phyloP scores from a whole-genome alignment of 2,113 vertebrate genomes.

The Saiga tatarica region DNA sequence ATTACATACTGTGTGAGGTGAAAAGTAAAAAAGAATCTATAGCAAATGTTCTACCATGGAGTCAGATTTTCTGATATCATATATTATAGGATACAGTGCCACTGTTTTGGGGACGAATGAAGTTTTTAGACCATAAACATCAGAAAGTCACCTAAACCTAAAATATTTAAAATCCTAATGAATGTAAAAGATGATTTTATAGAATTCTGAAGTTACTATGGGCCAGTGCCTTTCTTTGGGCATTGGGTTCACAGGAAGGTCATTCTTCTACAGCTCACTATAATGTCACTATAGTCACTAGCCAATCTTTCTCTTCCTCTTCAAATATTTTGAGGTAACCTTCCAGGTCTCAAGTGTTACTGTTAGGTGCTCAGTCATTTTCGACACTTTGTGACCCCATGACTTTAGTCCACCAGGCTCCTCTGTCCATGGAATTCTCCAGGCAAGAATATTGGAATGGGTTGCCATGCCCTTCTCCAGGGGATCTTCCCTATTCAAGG shows the following conservation, averaged over 20 bases:
- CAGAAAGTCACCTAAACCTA: background rate
- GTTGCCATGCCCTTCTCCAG: background rate
- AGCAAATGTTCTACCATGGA: background rate
- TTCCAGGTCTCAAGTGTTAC: background rate
- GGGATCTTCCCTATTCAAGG: background rate
- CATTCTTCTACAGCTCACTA: background rate
- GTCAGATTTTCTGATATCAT: background rate
- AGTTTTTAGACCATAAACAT: background rate
- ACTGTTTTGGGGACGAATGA: background rate
- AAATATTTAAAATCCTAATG: background rate
- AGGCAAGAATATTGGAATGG: background rate
- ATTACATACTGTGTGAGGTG: background rate
- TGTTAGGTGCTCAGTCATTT: background rate
- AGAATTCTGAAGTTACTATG: background rate
- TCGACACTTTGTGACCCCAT: background rate
- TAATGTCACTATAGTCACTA: rapidly evolving
- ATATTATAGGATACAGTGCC: background rate
- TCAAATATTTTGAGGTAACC: background rate
- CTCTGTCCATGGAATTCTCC: background rate
- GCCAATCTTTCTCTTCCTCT: background rate
- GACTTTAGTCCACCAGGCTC: background rate
- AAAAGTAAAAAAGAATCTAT: background rate
- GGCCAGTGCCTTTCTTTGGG: background rate
- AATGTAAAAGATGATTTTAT: background rate
- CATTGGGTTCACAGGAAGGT: background rate